Percentiles rank a stretch among this genome's conserved stretches.
phyloP scores from a whole-genome alignment of 2,888 invertebrate genomes.

The Drosophila melanosoma region DNA sequence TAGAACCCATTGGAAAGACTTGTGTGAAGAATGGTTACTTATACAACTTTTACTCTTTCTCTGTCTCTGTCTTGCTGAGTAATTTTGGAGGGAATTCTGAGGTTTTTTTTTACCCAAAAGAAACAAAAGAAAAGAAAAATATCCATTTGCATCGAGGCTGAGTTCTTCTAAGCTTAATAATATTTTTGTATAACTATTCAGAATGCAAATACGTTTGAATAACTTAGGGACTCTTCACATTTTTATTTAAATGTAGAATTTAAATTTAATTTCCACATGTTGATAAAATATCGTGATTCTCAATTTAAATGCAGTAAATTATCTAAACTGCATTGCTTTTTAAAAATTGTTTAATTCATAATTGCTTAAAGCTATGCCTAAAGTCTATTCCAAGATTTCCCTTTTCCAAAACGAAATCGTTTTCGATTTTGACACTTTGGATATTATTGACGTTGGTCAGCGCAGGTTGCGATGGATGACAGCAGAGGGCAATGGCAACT shows the following conservation, averaged over 20 bases:
- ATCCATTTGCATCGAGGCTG: not conserved
- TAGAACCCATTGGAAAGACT: not conserved
- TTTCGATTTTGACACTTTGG: slow-evolving; percentile 15
- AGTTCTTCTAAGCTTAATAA: too few relatives aligned
- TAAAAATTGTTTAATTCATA: not conserved
- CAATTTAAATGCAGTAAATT: not conserved
- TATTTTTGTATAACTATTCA: not conserved
- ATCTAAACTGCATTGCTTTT: not conserved
- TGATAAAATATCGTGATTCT: not conserved
- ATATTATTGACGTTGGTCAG: slow-evolving; percentile 57
- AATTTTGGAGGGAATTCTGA: not conserved
- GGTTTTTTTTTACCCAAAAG: not conserved
- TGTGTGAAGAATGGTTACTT: not conserved
- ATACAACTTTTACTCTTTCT: not conserved
- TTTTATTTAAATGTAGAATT: not conserved
- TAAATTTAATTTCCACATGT: not conserved
- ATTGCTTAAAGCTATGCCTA: not conserved
- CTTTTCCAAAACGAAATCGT: not conserved
- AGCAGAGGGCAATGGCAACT: slow-evolving; percentile 51
- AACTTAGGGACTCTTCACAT: not conserved
- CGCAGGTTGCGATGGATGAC: slow-evolving; percentile 11
- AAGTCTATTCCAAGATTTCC: not conserved
- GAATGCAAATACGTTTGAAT: not conserved
- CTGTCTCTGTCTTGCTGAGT: not conserved
- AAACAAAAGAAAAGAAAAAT: too few relatives aligned